These are phyloP conservation scores for Melanostigma gelatinosum DNA, from an alignment of 2,113 vertebrate species.

Conservation along the genomic window DNA sequence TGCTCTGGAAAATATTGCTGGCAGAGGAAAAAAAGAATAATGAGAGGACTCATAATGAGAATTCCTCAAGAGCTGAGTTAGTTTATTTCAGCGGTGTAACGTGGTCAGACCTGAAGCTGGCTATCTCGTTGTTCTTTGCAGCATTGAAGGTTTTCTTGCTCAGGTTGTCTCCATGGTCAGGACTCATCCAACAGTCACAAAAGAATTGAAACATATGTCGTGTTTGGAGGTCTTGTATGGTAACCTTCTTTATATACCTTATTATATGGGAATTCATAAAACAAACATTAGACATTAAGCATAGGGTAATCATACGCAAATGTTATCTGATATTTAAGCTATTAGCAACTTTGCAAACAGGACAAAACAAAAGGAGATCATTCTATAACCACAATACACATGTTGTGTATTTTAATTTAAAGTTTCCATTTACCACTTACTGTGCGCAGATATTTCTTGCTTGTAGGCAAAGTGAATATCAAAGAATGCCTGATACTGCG, in stretches of 20 bases:
- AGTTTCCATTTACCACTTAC: background rate
- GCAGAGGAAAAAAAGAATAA: background rate
- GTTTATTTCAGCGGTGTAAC: background rate
- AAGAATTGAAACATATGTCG: slow-evolving; percentile 79
- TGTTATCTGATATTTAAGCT: background rate
- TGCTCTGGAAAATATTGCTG: slow-evolving; percentile 85
- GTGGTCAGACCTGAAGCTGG: slow-evolving; percentile 82
- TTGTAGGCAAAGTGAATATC: background rate
- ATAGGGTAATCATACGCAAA: background rate
- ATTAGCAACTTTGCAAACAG: background rate
- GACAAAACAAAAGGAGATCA: background rate
- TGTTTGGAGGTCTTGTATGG: slow-evolving; percentile 81
- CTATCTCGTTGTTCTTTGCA: slow-evolving; percentile 82
- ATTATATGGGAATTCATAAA: background rate
- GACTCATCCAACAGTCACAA: slow-evolving; percentile 82
- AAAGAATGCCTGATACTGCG: background rate
- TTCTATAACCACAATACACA: background rate
- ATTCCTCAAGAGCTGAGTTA: background rate
- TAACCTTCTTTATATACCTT: slow-evolving; percentile 83
- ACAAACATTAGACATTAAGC: background rate
- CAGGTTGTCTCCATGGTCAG: slow-evolving; percentile 70
- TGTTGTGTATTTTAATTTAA: slow-evolving; percentile 3
- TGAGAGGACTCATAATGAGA: background rate
- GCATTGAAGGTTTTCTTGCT: slow-evolving; percentile 82
- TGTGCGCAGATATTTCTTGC: background rate